These are phyloP conservation scores for Osmoderma eremita DNA, from an alignment of 2,888 invertebrate species.

Conservation along the genomic window DNA sequence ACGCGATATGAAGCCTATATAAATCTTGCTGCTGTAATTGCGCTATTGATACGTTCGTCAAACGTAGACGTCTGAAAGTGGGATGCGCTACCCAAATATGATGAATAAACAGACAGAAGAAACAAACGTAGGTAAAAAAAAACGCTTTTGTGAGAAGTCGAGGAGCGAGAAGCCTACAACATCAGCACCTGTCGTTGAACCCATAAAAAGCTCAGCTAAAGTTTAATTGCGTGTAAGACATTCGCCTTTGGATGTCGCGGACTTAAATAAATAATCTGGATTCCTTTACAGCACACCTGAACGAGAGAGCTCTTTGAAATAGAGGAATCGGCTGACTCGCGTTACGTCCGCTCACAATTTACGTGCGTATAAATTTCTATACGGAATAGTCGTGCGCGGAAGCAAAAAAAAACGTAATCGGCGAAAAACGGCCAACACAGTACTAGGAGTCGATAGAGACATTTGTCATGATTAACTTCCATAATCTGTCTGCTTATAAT, in stretches of 20 bases:
- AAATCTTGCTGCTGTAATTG: not conserved
- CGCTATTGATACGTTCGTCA: not conserved
- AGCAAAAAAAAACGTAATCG: not conserved
- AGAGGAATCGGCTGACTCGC: not conserved
- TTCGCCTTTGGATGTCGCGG: slow-evolving; percentile 31
- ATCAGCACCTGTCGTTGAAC: slow-evolving; percentile 31
- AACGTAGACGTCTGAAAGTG: slow-evolving; percentile 7
- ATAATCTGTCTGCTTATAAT: not conserved
- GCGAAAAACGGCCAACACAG: not conserved
- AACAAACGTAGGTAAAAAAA: slow-evolving; percentile 10
- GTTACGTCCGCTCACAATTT: slow-evolving; percentile 22
- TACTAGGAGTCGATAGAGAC: not conserved
- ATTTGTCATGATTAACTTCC: not conserved
- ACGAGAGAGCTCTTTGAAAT: slow-evolving; percentile 18
- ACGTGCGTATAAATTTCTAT: slow-evolving; percentile 22
- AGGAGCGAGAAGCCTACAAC: slow-evolving; percentile 17
- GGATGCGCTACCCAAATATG: slow-evolving; percentile 4
- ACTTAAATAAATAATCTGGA: slow-evolving; percentile 36
- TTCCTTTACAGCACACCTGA: slow-evolving; percentile 30
- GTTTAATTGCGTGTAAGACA: slow-evolving; percentile 36
- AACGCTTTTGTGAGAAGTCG: not conserved
- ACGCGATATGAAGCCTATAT: too few relatives aligned
- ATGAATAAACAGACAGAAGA: slow-evolving; percentile 15
- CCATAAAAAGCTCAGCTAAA: slow-evolving; percentile 35
- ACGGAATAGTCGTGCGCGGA: slow-evolving; percentile 12